These are phyloP conservation scores for Tylochromis polylepis DNA, from an alignment of 2,113 vertebrate species.

Conservation along the genomic window DNA sequence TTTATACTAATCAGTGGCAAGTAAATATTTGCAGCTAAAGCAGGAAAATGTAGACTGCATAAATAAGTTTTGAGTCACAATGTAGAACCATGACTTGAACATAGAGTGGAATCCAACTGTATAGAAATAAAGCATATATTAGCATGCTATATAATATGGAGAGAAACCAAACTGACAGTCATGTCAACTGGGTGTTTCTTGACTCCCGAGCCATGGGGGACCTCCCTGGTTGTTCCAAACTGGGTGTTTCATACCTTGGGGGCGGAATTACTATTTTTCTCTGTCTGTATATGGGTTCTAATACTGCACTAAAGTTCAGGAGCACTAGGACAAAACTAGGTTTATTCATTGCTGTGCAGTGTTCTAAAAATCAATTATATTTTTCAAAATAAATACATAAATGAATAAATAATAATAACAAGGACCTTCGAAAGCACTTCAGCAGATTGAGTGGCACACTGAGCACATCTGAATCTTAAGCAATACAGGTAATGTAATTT, in stretches of 20 bases:
- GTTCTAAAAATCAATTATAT: not conserved
- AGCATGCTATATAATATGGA: not conserved
- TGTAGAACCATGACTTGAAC: not conserved
- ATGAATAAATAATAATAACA: not conserved
- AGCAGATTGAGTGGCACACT: not conserved
- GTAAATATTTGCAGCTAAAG: not conserved
- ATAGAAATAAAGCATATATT: not conserved
- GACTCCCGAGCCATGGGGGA: not conserved
- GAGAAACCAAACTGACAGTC: not conserved
- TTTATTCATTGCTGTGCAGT: not conserved
- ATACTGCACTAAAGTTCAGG: not conserved
- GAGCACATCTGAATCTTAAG: not conserved
- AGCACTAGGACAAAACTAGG: not conserved
- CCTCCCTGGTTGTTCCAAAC: not conserved
- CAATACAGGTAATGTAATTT: not conserved
- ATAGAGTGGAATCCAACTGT: not conserved
- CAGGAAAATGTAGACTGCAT: not conserved
- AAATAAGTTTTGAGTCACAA: fast-evolving
- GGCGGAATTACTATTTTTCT: not conserved
- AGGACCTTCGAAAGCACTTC: not conserved
- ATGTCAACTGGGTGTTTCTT: not conserved
- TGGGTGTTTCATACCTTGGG: not conserved
- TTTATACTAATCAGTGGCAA: not conserved
- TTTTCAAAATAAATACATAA: not conserved
- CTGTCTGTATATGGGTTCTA: not conserved